Evolutionary conservation across 2,113 vertebrate genomes (phyloP), one percentile per base, ranked within the genome.

Genomic region (Xiphias gladius): DNA sequence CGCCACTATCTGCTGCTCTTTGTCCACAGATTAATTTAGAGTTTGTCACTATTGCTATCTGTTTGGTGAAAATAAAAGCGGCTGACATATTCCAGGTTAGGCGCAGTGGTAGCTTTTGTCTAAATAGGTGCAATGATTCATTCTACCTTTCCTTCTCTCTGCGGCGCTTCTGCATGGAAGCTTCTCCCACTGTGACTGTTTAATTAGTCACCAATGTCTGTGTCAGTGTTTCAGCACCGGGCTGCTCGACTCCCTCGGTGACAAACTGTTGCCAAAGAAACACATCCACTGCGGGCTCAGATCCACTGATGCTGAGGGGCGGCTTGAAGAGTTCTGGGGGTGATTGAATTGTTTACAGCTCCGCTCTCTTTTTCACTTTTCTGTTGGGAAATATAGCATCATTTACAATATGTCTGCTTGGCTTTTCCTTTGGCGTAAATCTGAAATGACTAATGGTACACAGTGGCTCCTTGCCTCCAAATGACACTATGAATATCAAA

Each of bases 341-440:
- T 89, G 90, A 92, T 91, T 89, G 89, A 93, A 92, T 90, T 90
- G 92, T 92, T 93, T 92, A 91, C 93, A 86, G 87, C 86, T 65
- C 80, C 35, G 78, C 66, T 79, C 74, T 70, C 80, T 88, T 86
- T 85, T 89, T 91, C 71, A 55, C 58, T 82, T 83, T 88, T 84
- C 86, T 85, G 74, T 85, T 73, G 89, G 87, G 89, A 88, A 88
- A 91, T 87, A 79, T 73, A 83, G 74, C 79, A 79, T 85, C 83
- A 75, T 88, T 90, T 90, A 84, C 32, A 35, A 35, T 35, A 35
- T 82, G 86, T 86, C 86, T 74, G 86, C 76, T 73, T 59, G 52
- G 79, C 80, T 90, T 86, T 84, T 90, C 79, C 87, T 86, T 82
- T 88, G 90, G 84, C 86, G 73, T 80, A 69, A 79, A 82, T 88